Evolutionary conservation across 2,113 vertebrate genomes (phyloP).

Genomic region (Pungitius pungitius): DNA sequence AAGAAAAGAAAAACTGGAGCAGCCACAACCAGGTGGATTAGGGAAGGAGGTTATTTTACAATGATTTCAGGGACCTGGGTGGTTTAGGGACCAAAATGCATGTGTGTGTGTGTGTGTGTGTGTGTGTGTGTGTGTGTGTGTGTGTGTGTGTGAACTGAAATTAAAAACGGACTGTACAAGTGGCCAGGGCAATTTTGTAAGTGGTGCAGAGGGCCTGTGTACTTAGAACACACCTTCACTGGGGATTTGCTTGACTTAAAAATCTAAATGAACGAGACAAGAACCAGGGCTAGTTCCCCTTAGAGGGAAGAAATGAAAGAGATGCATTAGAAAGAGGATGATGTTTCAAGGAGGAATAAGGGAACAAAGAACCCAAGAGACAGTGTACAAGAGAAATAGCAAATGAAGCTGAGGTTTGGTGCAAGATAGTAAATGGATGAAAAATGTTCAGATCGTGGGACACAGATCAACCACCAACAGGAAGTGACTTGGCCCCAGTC

Average conservation of each 20-base stretch:
- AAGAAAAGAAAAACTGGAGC: slow-evolving; percentile 25
- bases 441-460: slow-evolving; percentile 32
- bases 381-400: slow-evolving; percentile 8
- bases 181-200: slow-evolving; percentile 52
- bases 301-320: slow-evolving; percentile 37
- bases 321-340: slow-evolving; percentile 55
- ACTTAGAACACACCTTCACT: slow-evolving; percentile 44
- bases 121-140: no score
- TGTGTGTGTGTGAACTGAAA: slow-evolving; percentile 50
- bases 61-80: slow-evolving; percentile 55
- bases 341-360: slow-evolving; percentile 49
- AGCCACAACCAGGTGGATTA: slow-evolving; percentile 73
- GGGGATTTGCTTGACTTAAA: slow-evolving; percentile 52
- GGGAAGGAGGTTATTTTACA: slow-evolving; percentile 60
- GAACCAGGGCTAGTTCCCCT: slow-evolving; percentile 42
- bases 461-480: neutral
- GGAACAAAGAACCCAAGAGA: slow-evolving; percentile 29
- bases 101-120: slow-evolving; percentile 20
- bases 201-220: slow-evolving; percentile 51
- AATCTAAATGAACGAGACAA: slow-evolving; percentile 54
- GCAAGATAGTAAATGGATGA: slow-evolving; percentile 10
- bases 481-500: neutral
- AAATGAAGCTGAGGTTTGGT: slow-evolving; percentile 18
- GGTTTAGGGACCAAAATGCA: slow-evolving; percentile 42
- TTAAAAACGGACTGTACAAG: slow-evolving; percentile 54